Evolutionary conservation across 2,888 invertebrate species (phyloP), one percentile per base, ranked within the genome.

Genomic region (Rhimphoctona megacephalus): DNA sequence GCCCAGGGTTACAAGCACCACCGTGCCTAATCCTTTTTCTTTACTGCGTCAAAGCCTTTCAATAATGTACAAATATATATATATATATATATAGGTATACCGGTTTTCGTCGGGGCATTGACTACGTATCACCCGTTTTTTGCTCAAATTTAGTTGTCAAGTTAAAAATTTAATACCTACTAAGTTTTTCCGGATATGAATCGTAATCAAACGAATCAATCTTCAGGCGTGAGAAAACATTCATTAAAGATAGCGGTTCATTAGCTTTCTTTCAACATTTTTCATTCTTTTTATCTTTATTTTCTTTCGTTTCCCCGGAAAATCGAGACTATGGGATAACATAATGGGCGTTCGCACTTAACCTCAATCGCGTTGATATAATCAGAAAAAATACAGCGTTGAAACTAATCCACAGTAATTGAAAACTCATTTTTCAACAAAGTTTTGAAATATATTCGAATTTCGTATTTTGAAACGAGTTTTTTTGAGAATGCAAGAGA

Each of bases 121-220:
- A 54, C 54, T 36, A 36, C 36, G 52, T 36, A 36, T 57, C 39
- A 14, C 25, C 22, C 33, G 22, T 57, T 73, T 54, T 73, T 73
- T 54, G 33, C 25, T 36, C 39, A 39, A 73, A 76, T 76, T 76
- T 52, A 76, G 74, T 76, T 30, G 43, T 76, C 74, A 30, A 61
- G 39, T 36, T 57, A 14, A 22, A 61, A 43, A 3, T 57, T 33
- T 19, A 25, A 25, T 43, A 43, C 30, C n/a, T 57, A 39, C 33
- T 3, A 61, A 61, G n/a, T 43, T 76, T 76, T 76, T 61, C 74
- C 74, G 61, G 39, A 61, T 43, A 76, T 61, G 25, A 61, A 76
- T 76, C 57, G 39, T 73, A 73, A 73, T 73, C 36, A 39, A 57
- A 14, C 54, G 57, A 54, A 73, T 57, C 22, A 54, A 61, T 76